Conservation (phyloP, 2,888 invertebrate species). For the Malacosoma neustria region DNA sequence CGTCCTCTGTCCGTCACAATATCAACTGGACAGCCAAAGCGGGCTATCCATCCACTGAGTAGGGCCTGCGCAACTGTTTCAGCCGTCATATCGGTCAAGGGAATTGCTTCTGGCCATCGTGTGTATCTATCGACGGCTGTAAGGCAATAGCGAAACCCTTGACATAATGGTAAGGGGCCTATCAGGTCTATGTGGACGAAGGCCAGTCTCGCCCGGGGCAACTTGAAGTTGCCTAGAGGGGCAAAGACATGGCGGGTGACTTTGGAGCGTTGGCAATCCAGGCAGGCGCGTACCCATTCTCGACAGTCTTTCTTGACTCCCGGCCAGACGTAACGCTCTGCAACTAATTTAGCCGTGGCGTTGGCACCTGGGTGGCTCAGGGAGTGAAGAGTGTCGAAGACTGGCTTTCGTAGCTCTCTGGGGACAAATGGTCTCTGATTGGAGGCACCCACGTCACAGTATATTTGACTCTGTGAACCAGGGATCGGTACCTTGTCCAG, state of each 20-base stretch:
- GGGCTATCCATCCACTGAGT: not conserved
- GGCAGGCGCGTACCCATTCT: conserved; percentile 17
- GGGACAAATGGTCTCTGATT: conserved; percentile 14
- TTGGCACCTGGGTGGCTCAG: conserved; percentile 16
- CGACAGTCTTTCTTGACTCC: conserved; percentile 24
- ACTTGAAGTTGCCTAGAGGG: conserved; percentile 7
- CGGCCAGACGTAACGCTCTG: conserved; percentile 24
- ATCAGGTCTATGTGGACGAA: conserved; percentile 12
- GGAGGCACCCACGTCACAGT: conserved; percentile 13
- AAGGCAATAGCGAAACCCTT: conserved; percentile 14
- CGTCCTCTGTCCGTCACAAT: conserved; percentile 3
- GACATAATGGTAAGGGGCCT: conserved; percentile 10
- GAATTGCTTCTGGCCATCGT: conserved; percentile 37
- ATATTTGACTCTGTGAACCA: conserved; percentile 5
- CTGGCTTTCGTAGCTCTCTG: conserved; percentile 6
- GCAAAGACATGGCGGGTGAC: conserved; percentile 19
- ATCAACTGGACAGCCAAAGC: conserved; percentile 3
- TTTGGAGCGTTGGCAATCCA: conserved; percentile 27
- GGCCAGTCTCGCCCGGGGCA: conserved; percentile 8
- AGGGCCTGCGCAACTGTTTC: conserved; percentile 1
- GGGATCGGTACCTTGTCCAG: conserved; percentile 8
- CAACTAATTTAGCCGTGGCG: conserved; percentile 17
- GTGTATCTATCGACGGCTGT: conserved; percentile 17
- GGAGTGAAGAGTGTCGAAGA: conserved; percentile 15
- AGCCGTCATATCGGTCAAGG: conserved; percentile 7